Base-by-base conservation (phyloP, 1,140 invertebrate genomes). In the Cotesia glomerata region DNA sequence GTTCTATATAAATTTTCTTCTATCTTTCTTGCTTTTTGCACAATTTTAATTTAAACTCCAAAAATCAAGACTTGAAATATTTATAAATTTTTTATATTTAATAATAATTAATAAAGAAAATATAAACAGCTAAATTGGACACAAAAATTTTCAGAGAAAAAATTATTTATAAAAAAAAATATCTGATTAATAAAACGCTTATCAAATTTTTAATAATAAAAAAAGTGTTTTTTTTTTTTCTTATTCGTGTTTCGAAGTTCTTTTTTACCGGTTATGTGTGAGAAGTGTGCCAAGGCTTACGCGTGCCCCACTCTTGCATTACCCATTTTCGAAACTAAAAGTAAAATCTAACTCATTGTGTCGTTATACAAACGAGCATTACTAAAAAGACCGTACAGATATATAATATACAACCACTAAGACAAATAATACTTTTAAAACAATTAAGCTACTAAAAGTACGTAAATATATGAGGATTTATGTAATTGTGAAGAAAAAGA, bases 271-370 rank as follows among this genome's bases (percentile, higher is more conserved):
- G 18, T 63, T 52, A 62, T 77, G 79, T 81, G 83, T 83, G 82
- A 82, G 76, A 86, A 86, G 85, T 87, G 83, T 86, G 84, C 84
- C 86, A 86, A 87, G 86, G 86, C 83, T 84, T 79, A 32, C 58
- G 62, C 67, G 68, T 75, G 71, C 79, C 83, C 85, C 84, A 85
- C 85, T 82, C 76, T 63, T 79, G 80, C 79, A 80, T 84, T 86
- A 82, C 74, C 80, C 84, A 84, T 87, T 86, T 87, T 86, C 85
- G 85, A 87, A 87, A 86, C 85, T 84, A 87, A 86, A 87, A 86
- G 85, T 86, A 87, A 87, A 86, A 86, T 87, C 84, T 85, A 86
- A 86, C 83, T 85, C 81, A 85, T 86, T 86, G 81, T 85, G 80
- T 79, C 79, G 14, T 56, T 72, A 54, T 71, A 72, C 62, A 72